Conservation (phyloP, 2,797 vertebrate species). For the Loriculus beryllinus region DNA sequence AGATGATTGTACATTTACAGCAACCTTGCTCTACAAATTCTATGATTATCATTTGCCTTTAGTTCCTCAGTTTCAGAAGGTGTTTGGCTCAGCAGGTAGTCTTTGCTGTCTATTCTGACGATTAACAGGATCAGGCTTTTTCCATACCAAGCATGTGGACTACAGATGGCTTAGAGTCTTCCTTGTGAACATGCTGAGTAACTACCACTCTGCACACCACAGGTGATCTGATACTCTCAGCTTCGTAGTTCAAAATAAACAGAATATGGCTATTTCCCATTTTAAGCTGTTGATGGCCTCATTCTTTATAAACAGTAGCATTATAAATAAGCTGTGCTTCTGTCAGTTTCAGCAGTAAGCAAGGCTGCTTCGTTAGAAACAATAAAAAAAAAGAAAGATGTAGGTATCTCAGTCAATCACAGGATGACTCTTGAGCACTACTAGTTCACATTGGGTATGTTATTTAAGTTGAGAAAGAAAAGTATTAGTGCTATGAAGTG, state of each 20-base stretch:
- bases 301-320: not conserved
- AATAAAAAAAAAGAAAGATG: not conserved
- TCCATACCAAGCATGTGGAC: not conserved
- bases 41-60: not conserved
- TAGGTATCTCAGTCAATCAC: not conserved
- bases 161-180: not conserved
- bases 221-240: not conserved
- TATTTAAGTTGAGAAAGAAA: not conserved
- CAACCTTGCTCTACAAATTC: not conserved
- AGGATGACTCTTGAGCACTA: not conserved
- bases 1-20: not conserved
- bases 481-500: not conserved
- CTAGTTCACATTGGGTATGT: not conserved
- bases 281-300: not conserved
- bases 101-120: not conserved
- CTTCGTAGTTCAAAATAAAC: not conserved
- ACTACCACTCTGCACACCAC: not conserved
- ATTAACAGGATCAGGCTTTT: not conserved
- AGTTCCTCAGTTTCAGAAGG: not conserved
- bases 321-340: not conserved
- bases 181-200: not conserved
- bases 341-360: not conserved
- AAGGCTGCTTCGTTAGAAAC: not conserved
- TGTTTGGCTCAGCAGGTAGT: not conserved
- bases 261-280: not conserved